Evolutionary conservation across 2,113 vertebrate genomes (phyloP).

Genomic region (Sylvilagus bachmani): DNA sequence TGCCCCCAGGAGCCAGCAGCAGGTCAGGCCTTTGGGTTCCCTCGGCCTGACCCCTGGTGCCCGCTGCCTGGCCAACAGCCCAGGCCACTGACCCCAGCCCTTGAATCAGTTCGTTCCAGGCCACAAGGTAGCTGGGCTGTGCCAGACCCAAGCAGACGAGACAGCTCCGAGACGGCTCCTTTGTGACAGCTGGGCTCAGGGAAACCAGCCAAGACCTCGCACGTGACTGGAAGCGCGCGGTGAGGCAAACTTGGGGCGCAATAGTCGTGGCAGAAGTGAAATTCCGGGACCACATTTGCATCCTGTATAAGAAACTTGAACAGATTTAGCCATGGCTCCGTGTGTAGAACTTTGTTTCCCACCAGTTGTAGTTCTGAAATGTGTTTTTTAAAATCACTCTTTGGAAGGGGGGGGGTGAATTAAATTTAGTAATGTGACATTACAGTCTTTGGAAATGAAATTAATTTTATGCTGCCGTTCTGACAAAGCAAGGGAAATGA

Average conservation of each 20-base stretch:
- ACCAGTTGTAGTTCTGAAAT: conserved; percentile 44
- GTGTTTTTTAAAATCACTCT: conserved; percentile 47
- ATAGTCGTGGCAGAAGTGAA: background rate
- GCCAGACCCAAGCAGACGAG: background rate
- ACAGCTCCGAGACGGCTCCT: background rate
- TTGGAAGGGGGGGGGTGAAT: background rate
- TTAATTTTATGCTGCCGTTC: conserved; percentile 65
- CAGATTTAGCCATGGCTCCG: conserved; percentile 57
- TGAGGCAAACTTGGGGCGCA: background rate
- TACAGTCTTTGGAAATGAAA: conserved; percentile 70
- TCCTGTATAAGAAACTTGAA: conserved; percentile 53
- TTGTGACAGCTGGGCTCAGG: background rate
- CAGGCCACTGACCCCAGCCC: background rate
- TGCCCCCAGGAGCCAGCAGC: background rate
- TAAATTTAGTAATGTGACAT: conserved; percentile 80
- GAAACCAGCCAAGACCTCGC: background rate
- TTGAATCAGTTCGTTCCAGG: background rate
- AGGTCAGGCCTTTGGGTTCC: background rate
- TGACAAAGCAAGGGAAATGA: conserved; percentile 38
- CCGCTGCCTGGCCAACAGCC: background rate
- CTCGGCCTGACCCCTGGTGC: background rate
- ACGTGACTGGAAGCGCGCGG: background rate
- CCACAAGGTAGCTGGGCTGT: background rate
- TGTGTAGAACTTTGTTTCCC: conserved; percentile 35
- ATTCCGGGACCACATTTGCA: background rate